Evolutionary conservation across 2,888 invertebrate genomes (phyloP), one percentile per base, ranked within the genome.

Genomic region (Lasius fuliginosus): DNA sequence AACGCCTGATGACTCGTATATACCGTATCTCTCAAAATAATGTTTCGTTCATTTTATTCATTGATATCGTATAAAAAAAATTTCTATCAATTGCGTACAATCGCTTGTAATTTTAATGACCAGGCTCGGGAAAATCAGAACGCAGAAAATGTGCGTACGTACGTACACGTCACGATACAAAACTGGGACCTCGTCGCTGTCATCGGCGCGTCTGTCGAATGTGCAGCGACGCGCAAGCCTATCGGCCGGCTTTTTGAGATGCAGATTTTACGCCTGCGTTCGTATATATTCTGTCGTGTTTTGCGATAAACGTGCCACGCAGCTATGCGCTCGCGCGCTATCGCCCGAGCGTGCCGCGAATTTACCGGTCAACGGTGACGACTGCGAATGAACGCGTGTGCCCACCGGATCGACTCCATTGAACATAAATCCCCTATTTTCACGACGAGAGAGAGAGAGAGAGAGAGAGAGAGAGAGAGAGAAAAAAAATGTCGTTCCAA

Each of bases 141-240:
- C 18, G 64, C 36, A n/a, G n/a, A 64, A 27, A 27, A 60, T 60
- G 1, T 23, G 33, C 68, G 77, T 73, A 46, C 69, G 36, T 36
- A 36, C 64, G 74, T 73, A 27, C 58, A 68, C 27, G 62, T 33
- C 76, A 64, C 49, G 65, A 64, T 71, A 81, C 84, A 86, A 90
- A 89, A 89, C 84, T 75, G 71, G 42, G 6, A 33, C 68, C 82
- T 56, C 42, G 69, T 71, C 69, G 82, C 87, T 85, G 86, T 90
- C 89, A 90, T 88, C 88, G 85, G 74, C 64, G 83, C 85, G 89
- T 90, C 88, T 85, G 83, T 90, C 89, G 87, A 90, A 88, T 87
- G 87, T 90, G 87, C 90, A 77, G n/a, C 87, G 85, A 73, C 71
- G 89, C 86, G 86, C 33, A 73, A 56, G 27, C 40, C 42, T 58